Percentiles rank a stretch among this genome's conserved stretches.
These are phyloP conservation scores for Linnaemya vulpina DNA, from an alignment of 2,888 invertebrate genomes.

Conservation along the genomic window DNA sequence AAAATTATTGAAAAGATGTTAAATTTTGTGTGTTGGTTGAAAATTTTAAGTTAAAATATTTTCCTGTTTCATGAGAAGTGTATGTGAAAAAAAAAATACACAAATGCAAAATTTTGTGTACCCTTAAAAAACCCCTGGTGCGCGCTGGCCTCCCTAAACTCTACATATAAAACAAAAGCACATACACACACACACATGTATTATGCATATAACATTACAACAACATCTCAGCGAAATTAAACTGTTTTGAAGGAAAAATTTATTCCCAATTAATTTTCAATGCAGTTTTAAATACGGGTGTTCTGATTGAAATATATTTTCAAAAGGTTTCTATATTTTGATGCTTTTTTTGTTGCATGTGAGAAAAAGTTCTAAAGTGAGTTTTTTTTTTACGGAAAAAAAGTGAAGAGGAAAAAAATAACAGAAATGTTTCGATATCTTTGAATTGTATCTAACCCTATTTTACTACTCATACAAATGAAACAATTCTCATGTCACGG, in stretches of 20 bases:
- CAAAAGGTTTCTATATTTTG: background rate
- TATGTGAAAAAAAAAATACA: conserved; percentile 59
- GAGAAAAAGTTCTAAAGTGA: conserved; percentile 34
- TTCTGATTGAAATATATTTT: background rate
- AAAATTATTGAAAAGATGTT: conserved; percentile 50
- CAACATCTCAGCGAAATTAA: conserved; percentile 47
- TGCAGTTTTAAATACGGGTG: background rate
- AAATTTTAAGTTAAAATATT: conserved; percentile 42
- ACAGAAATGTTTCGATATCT: conserved; percentile 76
- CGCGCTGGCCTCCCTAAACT: conserved; percentile 69
- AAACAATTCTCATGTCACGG: conserved; percentile 76
- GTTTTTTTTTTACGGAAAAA: conserved; percentile 7
- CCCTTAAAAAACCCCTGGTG: conserved; percentile 75
- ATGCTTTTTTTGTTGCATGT: conserved; percentile 21
- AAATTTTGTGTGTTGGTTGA: conserved; percentile 21
- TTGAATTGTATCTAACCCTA: conserved; percentile 80
- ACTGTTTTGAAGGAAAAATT: conserved; percentile 28
- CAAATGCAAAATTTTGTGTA: conserved; percentile 79
- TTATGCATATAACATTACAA: conserved; percentile 39
- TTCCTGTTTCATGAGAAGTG: conserved; percentile 53
- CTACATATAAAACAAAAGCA: conserved; percentile 42
- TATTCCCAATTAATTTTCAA: background rate
- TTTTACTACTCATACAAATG: conserved; percentile 74
- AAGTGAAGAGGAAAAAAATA: conserved; percentile 52
- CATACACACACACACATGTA: background rate